Percentiles rank a stretch among this genome's conserved stretches.
These are phyloP conservation scores for Melolontha melolontha DNA, from an alignment of 2,888 invertebrate species.

Conservation along the genomic window DNA sequence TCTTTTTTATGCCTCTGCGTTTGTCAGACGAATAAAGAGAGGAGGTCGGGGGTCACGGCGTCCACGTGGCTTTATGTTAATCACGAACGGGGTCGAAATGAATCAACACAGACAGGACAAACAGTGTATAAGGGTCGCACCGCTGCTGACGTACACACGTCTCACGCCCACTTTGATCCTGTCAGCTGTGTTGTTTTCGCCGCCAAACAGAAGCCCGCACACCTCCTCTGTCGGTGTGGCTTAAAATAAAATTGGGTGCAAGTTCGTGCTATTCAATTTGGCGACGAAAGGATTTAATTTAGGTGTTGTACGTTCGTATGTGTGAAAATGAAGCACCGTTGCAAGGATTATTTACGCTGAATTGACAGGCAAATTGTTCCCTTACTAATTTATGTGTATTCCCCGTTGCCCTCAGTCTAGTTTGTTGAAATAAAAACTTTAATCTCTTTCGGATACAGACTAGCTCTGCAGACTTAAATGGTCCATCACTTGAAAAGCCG, in stretches of 20 bases:
- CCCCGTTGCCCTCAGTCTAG: neutral
- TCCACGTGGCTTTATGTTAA: slow-evolving; percentile 32
- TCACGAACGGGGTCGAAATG: slow-evolving; percentile 22
- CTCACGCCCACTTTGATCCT: slow-evolving; percentile 29
- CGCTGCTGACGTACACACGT: slow-evolving; percentile 6
- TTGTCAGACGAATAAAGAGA: neutral
- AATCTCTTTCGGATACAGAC: too few species aligned
- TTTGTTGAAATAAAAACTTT: too few species aligned
- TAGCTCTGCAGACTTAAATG: too few species aligned
- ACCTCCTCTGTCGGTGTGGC: neutral
- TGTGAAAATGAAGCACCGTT: slow-evolving; percentile 13
- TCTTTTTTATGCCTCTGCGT: neutral
- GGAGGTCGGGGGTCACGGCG: slow-evolving; percentile 7
- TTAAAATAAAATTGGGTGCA: too few species aligned
- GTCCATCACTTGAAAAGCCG: too few species aligned
- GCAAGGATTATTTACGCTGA: slow-evolving; percentile 22
- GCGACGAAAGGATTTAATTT: too few species aligned
- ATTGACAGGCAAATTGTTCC: slow-evolving; percentile 21
- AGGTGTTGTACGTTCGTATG: neutral
- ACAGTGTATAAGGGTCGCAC: slow-evolving; percentile 19
- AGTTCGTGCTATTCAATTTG: too few species aligned
- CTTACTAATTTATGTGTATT: slow-evolving; percentile 14
- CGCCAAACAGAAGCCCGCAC: neutral
- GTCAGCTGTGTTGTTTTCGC: slow-evolving; percentile 9
- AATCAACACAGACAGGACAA: slow-evolving; percentile 19